phyloP scores from a whole-genome alignment of 1,140 invertebrate species.

The Chionoecetes opilio region DNA sequence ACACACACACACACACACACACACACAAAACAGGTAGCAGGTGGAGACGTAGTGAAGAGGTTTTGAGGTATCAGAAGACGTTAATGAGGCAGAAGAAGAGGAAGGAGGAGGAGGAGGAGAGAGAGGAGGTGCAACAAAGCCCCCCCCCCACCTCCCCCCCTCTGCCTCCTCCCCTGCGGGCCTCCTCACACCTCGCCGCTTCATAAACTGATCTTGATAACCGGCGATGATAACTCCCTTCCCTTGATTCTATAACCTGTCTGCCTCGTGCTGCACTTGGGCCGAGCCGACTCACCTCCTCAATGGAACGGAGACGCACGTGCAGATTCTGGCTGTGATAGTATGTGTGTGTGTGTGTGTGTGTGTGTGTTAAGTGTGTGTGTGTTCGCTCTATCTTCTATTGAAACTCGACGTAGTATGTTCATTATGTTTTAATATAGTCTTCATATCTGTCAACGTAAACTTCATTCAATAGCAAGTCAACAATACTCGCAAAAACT shows the following conservation, averaged over 20 bases:
- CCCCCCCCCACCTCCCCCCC: slow-evolving; percentile 14
- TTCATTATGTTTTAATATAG: background rate
- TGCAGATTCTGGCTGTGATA: background rate
- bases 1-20: slow-evolving; percentile 50
- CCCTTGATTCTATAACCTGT: slow-evolving; percentile 62
- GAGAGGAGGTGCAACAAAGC: background rate
- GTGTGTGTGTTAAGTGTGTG: background rate
- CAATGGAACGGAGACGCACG: background rate
- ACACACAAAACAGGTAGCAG: slow-evolving; percentile 32
- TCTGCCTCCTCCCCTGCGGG: background rate
- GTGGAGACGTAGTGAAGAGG: background rate
- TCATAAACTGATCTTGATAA: slow-evolving; percentile 62
- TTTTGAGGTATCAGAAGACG: background rate
- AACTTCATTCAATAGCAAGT: background rate
- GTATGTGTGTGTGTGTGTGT: slow-evolving; percentile 19
- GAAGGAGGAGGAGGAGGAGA: background rate
- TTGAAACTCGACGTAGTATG: too few relatives aligned
- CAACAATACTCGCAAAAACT: background rate
- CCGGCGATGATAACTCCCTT: slow-evolving; percentile 51
- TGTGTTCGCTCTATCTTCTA: background rate
- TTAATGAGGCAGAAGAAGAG: background rate
- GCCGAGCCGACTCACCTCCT: background rate
- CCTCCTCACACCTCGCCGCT: background rate
- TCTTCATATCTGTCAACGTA: background rate
- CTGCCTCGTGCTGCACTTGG: background rate